phyloP scores from a whole-genome alignment of 2,113 vertebrate genomes.

The Barbus barbus region DNA sequence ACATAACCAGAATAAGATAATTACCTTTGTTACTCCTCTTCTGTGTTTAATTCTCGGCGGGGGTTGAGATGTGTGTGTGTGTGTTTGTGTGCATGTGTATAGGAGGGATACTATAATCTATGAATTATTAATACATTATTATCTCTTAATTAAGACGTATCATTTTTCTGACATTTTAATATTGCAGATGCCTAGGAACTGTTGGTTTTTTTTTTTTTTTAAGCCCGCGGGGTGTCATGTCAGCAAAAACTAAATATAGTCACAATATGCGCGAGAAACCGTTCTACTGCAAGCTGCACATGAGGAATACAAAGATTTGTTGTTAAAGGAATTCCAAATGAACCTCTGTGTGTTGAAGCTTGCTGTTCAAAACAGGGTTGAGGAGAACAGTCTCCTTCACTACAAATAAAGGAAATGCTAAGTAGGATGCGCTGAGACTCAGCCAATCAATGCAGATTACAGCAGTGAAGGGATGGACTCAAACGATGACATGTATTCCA shows the following conservation, averaged over 20 bases:
- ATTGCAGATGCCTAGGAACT: background rate
- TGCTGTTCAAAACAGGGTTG: background rate
- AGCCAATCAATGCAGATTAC: conserved; percentile 35
- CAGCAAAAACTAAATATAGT: conserved; percentile 7
- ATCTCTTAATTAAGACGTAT: conserved; percentile 45
- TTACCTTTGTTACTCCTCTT: conserved; percentile 56
- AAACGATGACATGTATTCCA: conserved; percentile 31
- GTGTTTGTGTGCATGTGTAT: background rate
- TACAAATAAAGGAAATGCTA: background rate
- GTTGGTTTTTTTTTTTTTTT: conserved; percentile 13
- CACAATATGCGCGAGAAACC: background rate
- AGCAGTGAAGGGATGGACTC: conserved; percentile 7
- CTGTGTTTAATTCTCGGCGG: conserved; percentile 49
- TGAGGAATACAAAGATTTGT: conserved; percentile 2
- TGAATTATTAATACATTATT: conserved; percentile 49
- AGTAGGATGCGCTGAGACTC: background rate
- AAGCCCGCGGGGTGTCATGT: background rate
- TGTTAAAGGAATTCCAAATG: too few species aligned
- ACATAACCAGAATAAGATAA: conserved; percentile 61
- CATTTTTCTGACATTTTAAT: conserved; percentile 31
- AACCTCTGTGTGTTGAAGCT: too few species aligned
- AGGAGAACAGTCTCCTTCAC: background rate
- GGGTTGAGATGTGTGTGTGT: conserved; percentile 20
- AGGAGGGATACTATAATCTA: conserved; percentile 14
- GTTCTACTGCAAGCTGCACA: background rate